phyloP scores from a whole-genome alignment of 2,113 vertebrate species.

The Actenoides lindsayi region DNA sequence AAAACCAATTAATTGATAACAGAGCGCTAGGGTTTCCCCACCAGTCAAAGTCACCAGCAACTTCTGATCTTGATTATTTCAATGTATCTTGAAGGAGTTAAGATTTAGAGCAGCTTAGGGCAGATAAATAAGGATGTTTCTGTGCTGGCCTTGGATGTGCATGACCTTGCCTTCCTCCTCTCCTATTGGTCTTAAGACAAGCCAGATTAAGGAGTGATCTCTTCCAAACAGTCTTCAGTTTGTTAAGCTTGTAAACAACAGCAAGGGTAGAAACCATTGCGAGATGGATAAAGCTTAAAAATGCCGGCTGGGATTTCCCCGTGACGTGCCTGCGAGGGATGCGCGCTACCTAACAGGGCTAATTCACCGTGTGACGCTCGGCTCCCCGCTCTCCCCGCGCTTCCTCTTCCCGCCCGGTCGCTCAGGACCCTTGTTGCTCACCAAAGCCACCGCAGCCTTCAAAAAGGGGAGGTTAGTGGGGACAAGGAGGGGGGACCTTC shows the following conservation, averaged over 20 bases:
- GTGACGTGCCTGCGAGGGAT: not conserved
- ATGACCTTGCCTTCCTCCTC: conserved; percentile 44
- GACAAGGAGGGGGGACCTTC: not conserved
- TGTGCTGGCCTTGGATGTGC: not conserved
- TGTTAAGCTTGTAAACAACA: conserved; percentile 43
- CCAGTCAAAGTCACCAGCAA: not conserved
- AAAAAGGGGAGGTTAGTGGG: not conserved
- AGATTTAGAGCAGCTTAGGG: conserved; percentile 7
- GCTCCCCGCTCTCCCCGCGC: fast-evolving
- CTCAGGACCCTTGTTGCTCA: not conserved
- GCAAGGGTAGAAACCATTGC: conserved; percentile 5
- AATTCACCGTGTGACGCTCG: fast-evolving
- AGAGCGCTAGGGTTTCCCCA: not conserved
- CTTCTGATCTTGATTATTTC: not conserved
- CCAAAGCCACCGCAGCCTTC: not conserved
- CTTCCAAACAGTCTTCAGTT: conserved; percentile 38
- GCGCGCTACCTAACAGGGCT: not conserved
- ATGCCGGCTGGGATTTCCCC: not conserved
- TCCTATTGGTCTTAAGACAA: conserved; percentile 26
- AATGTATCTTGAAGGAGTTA: not conserved
- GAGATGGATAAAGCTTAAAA: conserved; percentile 27
- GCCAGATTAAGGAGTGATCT: conserved; percentile 55
- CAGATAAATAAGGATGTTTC: conserved; percentile 40
- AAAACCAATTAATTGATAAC: not conserved
- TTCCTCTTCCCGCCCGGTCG: not conserved